A percentile compares a stretch with the other conserved stretches of the same genome.
phyloP scores from a whole-genome alignment of 2,888 invertebrate genomes.

The Agelastica alni region DNA sequence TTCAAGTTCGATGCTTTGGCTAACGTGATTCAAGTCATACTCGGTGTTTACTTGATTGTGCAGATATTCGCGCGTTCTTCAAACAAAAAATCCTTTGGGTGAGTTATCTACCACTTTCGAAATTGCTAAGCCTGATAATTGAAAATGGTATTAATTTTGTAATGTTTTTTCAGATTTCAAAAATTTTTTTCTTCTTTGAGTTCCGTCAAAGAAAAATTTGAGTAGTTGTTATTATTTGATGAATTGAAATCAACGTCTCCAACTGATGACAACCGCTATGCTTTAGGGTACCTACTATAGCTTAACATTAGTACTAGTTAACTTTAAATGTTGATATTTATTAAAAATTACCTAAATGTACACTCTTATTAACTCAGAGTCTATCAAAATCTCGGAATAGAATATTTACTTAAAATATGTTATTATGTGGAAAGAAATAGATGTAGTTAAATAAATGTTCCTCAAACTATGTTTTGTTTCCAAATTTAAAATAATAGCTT shows the following conservation, averaged over 20 bases:
- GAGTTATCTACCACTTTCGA: too few species aligned
- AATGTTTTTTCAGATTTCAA: conserved; percentile 16
- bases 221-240: conserved; percentile 11
- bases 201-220: conserved; percentile 19
- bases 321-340: conserved; percentile 7
- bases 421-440: neutral
- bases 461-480: neutral
- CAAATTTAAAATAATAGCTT: too few species aligned
- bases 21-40: conserved; percentile 22
- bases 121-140: too few species aligned
- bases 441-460: neutral
- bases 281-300: conserved; percentile 30
- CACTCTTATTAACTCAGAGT: conserved; percentile 23
- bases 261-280: conserved; percentile 30
- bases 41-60: conserved; percentile 26
- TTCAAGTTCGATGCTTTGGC: conserved; percentile 17
- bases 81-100: conserved; percentile 24
- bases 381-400: conserved; percentile 29
- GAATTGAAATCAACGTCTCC: neutral
- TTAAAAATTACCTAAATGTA: conserved; percentile 13
- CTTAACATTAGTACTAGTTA: conserved; percentile 20
- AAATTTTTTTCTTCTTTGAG: conserved; percentile 5
- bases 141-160: too few species aligned
- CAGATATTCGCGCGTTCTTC: conserved; percentile 29
- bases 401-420: conserved; percentile 4